Evolutionary conservation across 1,140 invertebrate species (phyloP).

Genomic region (Chironomus tepperi): DNA sequence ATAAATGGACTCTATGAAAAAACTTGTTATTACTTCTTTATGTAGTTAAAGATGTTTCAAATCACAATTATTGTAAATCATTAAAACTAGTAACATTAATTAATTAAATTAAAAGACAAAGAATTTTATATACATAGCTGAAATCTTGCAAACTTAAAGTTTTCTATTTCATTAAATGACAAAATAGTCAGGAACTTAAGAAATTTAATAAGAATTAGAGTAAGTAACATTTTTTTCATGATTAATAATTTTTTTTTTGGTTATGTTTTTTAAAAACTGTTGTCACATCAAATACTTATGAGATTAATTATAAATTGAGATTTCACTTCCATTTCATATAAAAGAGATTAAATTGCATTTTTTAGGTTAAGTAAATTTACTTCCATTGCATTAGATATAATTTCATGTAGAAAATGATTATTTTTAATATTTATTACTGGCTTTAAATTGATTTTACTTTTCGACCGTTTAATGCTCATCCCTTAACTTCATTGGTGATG

Average conservation of each 20-base stretch:
- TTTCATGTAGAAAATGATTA: slow-evolving; percentile 9
- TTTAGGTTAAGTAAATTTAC: neutral
- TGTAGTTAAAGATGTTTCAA: neutral
- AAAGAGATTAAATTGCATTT: slow-evolving; percentile 5
- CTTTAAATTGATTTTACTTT: neutral
- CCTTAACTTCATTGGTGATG: neutral
- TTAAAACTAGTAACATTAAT: neutral
- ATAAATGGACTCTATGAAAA: neutral
- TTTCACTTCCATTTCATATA: neutral
- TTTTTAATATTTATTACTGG: neutral
- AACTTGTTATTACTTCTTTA: neutral
- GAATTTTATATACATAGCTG: neutral
- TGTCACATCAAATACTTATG: slow-evolving; percentile 13
- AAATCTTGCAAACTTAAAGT: neutral
- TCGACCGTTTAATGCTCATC: neutral
- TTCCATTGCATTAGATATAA: neutral
- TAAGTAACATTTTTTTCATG: too few species aligned
- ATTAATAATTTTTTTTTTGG: neutral
- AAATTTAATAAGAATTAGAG: neutral
- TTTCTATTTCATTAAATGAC: neutral
- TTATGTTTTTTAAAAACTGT: neutral
- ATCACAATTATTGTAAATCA: neutral
- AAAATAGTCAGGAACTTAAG: neutral
- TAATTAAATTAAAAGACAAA: neutral
- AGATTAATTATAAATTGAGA: slow-evolving; percentile 6